Base-by-base conservation (phyloP, 1,140 invertebrate genomes). In the Drosophila cardini region DNA sequence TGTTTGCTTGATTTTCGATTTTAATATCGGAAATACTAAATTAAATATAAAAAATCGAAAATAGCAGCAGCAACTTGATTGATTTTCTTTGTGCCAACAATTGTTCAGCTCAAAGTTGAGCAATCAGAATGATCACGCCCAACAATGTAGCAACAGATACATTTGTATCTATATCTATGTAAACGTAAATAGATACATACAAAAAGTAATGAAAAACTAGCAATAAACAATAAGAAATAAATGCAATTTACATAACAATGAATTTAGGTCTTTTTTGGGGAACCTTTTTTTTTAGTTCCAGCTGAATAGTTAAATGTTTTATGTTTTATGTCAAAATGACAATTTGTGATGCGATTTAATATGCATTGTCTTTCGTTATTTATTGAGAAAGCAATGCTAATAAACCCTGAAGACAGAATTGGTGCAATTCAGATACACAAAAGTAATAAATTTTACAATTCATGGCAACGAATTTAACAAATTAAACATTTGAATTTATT, bases 21-120 rank as follows among this genome's bases (percentile, higher is more conserved):
- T 84, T 86, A 76, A 86, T 86, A 81, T 78, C 75, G 82, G 76
- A 86, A 81, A 81, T 85, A 85, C 75, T 81, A 86, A 81, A 79
- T 85, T 86, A 86, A 80, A 85, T 83, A 84, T 83, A 76, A 73
- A 73, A 83, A 83, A 72, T 83, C 78, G 32, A 60, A 77, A 75
- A 72, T 63, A 71, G 57, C 58, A 48, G 11, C 63, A 72, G 16
- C 62, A 7, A 69, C 43, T 69, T 83, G 80, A 83, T 83, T 83
- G 80, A 69, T 73, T 83, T 84, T 68, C 80, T 75, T 79, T 83
- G 79, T 82, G 40, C 57, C 42, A 74, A 73, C 78, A 74, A 81
- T 81, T 81, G 73, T 68, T 68, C 18, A 60, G 18, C 18, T 45
- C 40, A 10, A 21, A 11, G 18, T 42, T 34, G 13, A 36, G 30